Conservation (phyloP, 2,797 vertebrate species). For the Setipinna tenuifilis region DNA sequence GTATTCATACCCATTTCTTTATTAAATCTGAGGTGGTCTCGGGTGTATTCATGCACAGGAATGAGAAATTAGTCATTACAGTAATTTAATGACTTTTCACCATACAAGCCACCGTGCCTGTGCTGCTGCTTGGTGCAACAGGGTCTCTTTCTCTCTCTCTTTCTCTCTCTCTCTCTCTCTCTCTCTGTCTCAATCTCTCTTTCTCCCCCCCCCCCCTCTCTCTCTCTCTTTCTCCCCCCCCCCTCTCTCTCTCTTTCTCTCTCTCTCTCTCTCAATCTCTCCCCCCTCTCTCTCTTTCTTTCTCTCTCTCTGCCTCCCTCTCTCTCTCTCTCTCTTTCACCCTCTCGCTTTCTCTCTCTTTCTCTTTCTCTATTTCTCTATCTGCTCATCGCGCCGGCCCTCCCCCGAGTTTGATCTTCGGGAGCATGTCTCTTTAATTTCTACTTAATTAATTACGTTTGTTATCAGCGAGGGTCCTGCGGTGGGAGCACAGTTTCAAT, state of each 20-base stretch:
- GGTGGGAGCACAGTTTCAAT: conserved; percentile 72
- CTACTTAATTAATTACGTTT: conserved; percentile 78
- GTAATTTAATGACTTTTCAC: conserved; percentile 85
- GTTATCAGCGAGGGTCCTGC: conserved; percentile 68
- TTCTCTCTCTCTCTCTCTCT: conserved; percentile 15
- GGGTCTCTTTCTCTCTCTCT: conserved; percentile 31
- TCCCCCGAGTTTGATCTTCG: conserved; percentile 71
- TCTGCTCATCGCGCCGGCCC: conserved; percentile 27
- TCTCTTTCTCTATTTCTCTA: conserved; percentile 22
- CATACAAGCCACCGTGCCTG: conserved; percentile 76
- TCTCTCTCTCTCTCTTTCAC: too few species aligned
- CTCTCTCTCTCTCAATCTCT: too few species aligned
- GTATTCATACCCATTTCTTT: conserved; percentile 78
- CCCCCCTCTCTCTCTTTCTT: too few species aligned
- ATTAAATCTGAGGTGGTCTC: conserved; percentile 81
- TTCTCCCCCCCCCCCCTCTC: neutral
- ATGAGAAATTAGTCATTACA: conserved; percentile 85
- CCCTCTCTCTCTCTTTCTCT: too few species aligned
- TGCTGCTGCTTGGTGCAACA: conserved; percentile 63
- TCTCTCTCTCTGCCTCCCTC: too few species aligned
- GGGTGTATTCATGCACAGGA: conserved; percentile 69
- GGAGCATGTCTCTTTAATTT: conserved; percentile 70
- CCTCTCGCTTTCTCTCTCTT: too few species aligned
- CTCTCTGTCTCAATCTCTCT: neutral
- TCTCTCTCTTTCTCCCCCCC: neutral